These are phyloP conservation scores for Lycopodina hypogea DNA, from an alignment of 37 sponge, comb jelly and placozoan genomes.

Conservation along the genomic window DNA sequence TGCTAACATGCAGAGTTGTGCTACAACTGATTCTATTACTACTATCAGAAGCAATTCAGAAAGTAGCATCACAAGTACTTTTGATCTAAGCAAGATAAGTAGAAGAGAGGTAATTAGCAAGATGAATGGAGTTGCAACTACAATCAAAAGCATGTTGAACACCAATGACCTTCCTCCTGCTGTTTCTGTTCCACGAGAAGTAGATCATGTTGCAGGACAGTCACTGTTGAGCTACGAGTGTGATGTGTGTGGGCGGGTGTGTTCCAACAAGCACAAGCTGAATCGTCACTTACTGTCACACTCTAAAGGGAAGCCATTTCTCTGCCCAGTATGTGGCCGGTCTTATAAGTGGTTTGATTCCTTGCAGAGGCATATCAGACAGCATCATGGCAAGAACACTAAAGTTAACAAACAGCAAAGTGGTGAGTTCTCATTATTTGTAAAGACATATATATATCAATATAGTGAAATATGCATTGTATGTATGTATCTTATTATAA, in stretches of 20 bases:
- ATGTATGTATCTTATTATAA: too few species aligned
- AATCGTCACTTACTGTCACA: constrained; percentile 61
- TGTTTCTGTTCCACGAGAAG: background rate
- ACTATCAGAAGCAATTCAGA: background rate
- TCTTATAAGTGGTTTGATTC: constrained; percentile 68
- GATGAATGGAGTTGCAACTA: background rate
- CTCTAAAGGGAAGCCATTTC: constrained; percentile 62
- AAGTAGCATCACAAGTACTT: background rate
- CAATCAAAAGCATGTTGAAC: too few species aligned
- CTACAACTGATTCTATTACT: background rate
- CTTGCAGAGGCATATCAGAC: constrained; percentile 71
- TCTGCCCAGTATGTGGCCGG: constrained; percentile 48
- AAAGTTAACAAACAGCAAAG: too few species aligned
- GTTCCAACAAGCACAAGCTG: constrained; percentile 66
- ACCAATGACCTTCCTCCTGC: background rate
- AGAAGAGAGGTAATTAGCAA: too few species aligned
- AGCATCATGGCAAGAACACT: constrained; percentile 29
- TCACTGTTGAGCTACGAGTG: constrained; percentile 38
- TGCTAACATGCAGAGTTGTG: background rate
- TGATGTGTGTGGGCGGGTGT: constrained; percentile 52
- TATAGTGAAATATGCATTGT: too few species aligned
- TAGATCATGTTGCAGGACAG: constrained; percentile 40
- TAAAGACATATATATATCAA: too few species aligned
- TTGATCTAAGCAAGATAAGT: background rate
- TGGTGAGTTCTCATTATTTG: too few species aligned